Conservation (phyloP, 2,888 invertebrate species). For the Linyphia triangularis region DNA sequence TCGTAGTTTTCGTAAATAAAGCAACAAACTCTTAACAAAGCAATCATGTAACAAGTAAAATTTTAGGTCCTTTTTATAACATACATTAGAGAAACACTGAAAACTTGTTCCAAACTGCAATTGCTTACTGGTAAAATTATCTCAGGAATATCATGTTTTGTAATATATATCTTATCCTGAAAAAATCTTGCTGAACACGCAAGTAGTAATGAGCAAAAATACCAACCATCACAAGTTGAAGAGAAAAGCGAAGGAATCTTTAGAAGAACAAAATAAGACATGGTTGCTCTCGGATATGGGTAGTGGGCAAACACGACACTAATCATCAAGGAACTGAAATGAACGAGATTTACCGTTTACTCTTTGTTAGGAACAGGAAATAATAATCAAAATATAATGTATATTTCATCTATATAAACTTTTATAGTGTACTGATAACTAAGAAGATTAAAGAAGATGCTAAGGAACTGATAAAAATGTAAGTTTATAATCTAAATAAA, state of each 20-base stretch:
- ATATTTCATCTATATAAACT: too few species aligned
- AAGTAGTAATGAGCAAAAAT: background rate
- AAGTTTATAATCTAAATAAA: too few species aligned
- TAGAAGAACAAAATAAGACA: slow-evolving; percentile 1
- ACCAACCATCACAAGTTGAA: background rate
- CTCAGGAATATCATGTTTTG: slow-evolving; percentile 25
- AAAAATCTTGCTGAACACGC: slow-evolving; percentile 17
- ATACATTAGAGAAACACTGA: background rate
- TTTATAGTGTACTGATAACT: too few species aligned
- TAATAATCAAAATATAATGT: too few species aligned
- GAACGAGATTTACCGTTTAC: background rate
- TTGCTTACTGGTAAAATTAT: slow-evolving; percentile 30
- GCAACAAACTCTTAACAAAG: too few species aligned
- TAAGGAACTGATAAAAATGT: too few species aligned
- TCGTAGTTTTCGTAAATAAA: too few species aligned
- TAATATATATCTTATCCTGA: background rate
- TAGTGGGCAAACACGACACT: slow-evolving; percentile 20
- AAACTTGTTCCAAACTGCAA: background rate
- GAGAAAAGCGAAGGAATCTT: background rate
- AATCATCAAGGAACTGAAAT: slow-evolving; percentile 9
- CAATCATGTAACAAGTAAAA: slow-evolving; percentile 8
- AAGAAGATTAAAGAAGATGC: too few species aligned
- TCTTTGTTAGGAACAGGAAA: too few species aligned
- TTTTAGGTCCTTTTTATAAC: background rate
- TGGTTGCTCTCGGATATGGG: slow-evolving; percentile 22